Conservation (phyloP, 2,797 vertebrate species). For the Spinibarbus caldwelli region DNA sequence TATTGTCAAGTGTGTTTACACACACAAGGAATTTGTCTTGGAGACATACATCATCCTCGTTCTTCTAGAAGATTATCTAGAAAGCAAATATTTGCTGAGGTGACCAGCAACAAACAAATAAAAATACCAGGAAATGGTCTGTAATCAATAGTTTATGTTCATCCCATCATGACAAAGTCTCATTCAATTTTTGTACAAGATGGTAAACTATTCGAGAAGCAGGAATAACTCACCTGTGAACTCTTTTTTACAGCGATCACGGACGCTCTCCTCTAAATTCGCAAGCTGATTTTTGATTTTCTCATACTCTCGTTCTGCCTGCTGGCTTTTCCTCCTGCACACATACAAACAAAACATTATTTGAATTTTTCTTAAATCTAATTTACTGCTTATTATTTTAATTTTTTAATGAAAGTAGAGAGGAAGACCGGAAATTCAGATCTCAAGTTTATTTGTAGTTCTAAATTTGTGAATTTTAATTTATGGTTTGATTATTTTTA, state of each 20-base stretch:
- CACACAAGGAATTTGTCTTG: neutral
- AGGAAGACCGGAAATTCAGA: neutral
- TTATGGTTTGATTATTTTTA: neutral
- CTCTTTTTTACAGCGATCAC: constrained; percentile 98
- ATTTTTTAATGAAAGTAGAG: neutral
- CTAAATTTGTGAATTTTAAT: neutral
- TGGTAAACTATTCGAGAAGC: neutral
- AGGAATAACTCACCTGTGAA: constrained; percentile 86
- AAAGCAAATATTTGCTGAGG: neutral
- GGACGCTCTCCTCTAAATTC: constrained; percentile 94
- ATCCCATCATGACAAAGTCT: neutral
- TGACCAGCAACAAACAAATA: neutral
- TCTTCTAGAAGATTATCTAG: neutral
- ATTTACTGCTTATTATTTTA: neutral
- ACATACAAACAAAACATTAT: neutral
- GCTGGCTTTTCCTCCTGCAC: constrained; percentile 92
- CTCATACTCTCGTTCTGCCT: constrained; percentile 96
- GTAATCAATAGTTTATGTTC: neutral
- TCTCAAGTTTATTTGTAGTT: neutral
- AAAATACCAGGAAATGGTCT: neutral
- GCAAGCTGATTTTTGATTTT: constrained; percentile 96
- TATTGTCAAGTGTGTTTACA: neutral
- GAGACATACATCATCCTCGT: neutral
- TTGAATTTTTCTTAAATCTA: neutral
- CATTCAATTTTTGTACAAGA: neutral